Percentiles rank a stretch among this genome's conserved stretches.
These are phyloP conservation scores for Chaetophractus vellerosus DNA, from an alignment of 2,797 vertebrate species.

Conservation along the genomic window DNA sequence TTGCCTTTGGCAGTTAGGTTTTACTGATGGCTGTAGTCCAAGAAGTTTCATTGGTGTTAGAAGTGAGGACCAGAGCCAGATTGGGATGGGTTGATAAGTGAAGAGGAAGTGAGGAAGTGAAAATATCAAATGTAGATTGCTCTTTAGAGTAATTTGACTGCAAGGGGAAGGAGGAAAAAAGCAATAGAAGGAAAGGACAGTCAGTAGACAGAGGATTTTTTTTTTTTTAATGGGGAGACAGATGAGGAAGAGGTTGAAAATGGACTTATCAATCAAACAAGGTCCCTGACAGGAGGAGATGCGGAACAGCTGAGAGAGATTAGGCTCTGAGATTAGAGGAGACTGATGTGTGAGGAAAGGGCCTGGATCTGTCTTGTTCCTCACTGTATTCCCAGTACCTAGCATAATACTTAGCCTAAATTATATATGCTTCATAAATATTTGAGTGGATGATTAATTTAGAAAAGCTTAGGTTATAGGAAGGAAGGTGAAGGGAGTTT, in stretches of 20 bases:
- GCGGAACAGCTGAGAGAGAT: not conserved
- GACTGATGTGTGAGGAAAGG: not conserved
- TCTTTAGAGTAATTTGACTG: conserved; percentile 19
- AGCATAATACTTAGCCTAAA: not conserved
- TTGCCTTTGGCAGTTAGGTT: not conserved
- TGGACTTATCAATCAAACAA: not conserved
- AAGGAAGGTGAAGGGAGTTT: not conserved
- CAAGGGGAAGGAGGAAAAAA: not conserved
- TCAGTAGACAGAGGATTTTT: conserved; percentile 9
- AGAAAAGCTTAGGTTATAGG: conserved; percentile 7
- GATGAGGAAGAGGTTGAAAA: not conserved
- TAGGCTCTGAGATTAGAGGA: not conserved
- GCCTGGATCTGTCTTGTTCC: not conserved
- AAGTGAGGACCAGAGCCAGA: not conserved
- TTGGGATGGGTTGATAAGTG: not conserved
- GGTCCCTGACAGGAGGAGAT: not conserved
- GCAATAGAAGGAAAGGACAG: not conserved
- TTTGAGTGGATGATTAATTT: not conserved
- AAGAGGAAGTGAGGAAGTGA: not conserved
- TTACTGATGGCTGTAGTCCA: not conserved
- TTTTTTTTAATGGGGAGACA: not conserved
- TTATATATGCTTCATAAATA: not conserved
- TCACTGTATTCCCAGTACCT: not conserved
- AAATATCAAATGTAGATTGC: not conserved
- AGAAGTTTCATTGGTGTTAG: not conserved